Evolutionary conservation across 2,888 invertebrate genomes (phyloP).

Genomic region (Hypolimnas misippus): DNA sequence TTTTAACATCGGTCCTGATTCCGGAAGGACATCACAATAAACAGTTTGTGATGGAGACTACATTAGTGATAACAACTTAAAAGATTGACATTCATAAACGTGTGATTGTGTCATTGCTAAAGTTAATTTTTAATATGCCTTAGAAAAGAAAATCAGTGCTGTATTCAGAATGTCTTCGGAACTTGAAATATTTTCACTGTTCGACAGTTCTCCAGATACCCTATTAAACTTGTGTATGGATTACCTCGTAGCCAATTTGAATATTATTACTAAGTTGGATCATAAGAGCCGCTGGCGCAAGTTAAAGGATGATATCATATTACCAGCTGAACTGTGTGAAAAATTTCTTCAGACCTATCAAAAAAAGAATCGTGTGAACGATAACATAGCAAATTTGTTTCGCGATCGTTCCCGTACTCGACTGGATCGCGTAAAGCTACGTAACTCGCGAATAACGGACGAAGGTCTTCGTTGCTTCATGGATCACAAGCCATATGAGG

Average conservation of each 20-base stretch:
- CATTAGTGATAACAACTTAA: constrained; percentile 16
- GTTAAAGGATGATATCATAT: constrained; percentile 84
- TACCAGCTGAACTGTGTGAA: constrained; percentile 90
- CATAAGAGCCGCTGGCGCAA: constrained; percentile 71
- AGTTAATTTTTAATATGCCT: constrained; percentile 49
- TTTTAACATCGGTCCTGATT: constrained; percentile 22
- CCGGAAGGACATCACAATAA: constrained; percentile 23
- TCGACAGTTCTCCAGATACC: constrained; percentile 81
- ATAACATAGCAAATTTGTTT: constrained; percentile 89
- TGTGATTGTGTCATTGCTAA: constrained; percentile 51
- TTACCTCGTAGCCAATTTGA: constrained; percentile 85
- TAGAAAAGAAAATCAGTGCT: constrained; percentile 41
- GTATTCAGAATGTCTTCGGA: constrained; percentile 58
- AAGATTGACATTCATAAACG: constrained; percentile 6
- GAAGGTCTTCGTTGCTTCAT: constrained; percentile 88
- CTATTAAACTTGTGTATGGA: constrained; percentile 86
- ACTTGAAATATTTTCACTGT: constrained; percentile 56
- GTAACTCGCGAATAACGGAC: constrained; percentile 89
- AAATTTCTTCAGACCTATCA: constrained; percentile 85
- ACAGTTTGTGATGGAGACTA: constrained; percentile 26
- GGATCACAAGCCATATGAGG: constrained; percentile 88
- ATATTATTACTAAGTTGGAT: constrained; percentile 83
- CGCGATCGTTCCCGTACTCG: constrained; percentile 89
- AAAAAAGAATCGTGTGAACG: constrained; percentile 82
- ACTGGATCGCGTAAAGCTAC: constrained; percentile 87